Conservation (phyloP, 2,888 invertebrate genomes). For the Cepaea hortensis region DNA sequence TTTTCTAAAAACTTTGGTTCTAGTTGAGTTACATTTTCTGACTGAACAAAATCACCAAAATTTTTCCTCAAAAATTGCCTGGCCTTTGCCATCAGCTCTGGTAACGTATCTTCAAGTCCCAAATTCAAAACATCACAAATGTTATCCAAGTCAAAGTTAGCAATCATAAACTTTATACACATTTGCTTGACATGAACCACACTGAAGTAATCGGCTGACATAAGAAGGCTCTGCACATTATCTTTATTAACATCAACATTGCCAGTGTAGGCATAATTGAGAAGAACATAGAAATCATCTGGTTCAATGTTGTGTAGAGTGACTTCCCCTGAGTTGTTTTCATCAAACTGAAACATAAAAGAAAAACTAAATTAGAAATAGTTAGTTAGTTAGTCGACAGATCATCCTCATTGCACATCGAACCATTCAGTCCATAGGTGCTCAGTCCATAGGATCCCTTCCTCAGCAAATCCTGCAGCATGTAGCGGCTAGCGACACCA, state of each 20-base stretch:
- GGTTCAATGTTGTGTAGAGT: slow-evolving; percentile 25
- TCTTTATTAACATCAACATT: slow-evolving; percentile 30
- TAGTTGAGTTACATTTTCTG: slow-evolving; percentile 1
- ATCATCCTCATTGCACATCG: too few species aligned
- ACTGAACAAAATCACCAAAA: slow-evolving; percentile 5
- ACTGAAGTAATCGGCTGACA: slow-evolving; percentile 38
- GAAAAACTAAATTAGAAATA: too few species aligned
- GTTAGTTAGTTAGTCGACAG: too few species aligned
- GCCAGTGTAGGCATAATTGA: slow-evolving; percentile 43
- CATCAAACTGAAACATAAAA: slow-evolving; percentile 28
- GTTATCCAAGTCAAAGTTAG: slow-evolving; percentile 25
- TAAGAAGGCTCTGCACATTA: slow-evolving; percentile 37
- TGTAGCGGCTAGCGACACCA: too few species aligned
- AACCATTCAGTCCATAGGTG: too few species aligned
- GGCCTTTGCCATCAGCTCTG: neutral
- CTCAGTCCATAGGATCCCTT: too few species aligned
- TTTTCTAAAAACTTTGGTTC: slow-evolving; percentile 18
- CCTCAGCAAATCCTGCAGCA: too few species aligned
- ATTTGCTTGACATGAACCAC: slow-evolving; percentile 20
- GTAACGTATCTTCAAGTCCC: neutral
- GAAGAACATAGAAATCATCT: slow-evolving; percentile 19
- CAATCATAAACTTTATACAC: slow-evolving; percentile 35
- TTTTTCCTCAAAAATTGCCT: slow-evolving; percentile 9
- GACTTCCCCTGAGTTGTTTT: slow-evolving; percentile 34
- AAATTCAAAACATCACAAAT: slow-evolving; percentile 33